Base-by-base conservation (phyloP, 30 jellyfish, hydroid and myxozoan species). In the Aurelia sp. region DNA sequence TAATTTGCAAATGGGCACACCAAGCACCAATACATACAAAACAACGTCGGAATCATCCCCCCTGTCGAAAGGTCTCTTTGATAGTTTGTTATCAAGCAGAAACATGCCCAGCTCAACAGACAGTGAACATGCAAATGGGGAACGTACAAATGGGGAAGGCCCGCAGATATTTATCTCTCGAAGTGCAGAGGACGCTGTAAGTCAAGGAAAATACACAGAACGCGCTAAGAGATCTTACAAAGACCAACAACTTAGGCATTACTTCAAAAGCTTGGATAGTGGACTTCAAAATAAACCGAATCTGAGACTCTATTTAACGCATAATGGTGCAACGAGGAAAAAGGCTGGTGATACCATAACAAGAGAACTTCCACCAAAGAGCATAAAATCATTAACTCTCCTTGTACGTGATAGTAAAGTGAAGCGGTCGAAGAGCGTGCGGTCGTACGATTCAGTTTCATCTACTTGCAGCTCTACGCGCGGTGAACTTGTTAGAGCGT, bases 371-470 rank as follows among this genome's bases (percentile, higher is more conserved):
- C 65, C 77, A 13, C 82, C 82, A 40, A 59, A 40, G 69, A 75
- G 87, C 19, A 76, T 76, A 18, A 76, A 70, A 24, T 71, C 92
- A 8, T 21, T 82, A n/a, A 67, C 92, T 16, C 52, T 82, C 0
- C 78, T 74, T 35, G 85, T 61, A 12, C 82, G 86, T 9, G 92
- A 82, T 22, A 61, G 73, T 85, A 57, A 82, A 60, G 92, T 82
- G 41, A 68, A 66, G 82, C 81, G 86, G 60, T 82, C 92, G 65
- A 79, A 80, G 21, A 80, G 97, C 20, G 91, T 76, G 48, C 97
- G 94, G 72, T 88, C 98, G n/a, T 93, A 87, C 76, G 98, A 93
- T 27, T 93, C 98, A 7, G 92, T 93, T 11, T 93, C 98, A 5
- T 93, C 98, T 4, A 87, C 97, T 17, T 93, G 98, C 57, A 93